Conservation (phyloP, 2,113 vertebrate species). For the Muscicapa adusta region DNA sequence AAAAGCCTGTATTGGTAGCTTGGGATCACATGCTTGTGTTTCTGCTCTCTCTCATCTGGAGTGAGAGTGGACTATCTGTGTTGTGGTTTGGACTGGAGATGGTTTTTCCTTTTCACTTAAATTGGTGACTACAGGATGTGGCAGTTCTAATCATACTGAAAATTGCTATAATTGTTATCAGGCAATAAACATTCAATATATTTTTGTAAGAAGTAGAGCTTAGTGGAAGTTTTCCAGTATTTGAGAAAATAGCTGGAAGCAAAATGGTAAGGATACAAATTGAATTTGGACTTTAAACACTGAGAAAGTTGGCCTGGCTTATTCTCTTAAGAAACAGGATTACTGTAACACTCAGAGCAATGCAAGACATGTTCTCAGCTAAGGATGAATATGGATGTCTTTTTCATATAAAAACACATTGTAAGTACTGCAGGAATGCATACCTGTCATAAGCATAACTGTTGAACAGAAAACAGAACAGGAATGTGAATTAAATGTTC, state of each 20-base stretch:
- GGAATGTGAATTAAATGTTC: constrained; percentile 40
- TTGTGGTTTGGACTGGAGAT: constrained; percentile 33
- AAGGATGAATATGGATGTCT: constrained; percentile 38
- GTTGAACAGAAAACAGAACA: constrained; percentile 65
- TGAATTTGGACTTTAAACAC: constrained; percentile 20
- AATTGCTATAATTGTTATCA: constrained; percentile 59
- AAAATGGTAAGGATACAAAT: constrained; percentile 31
- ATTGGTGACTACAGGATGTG: constrained; percentile 59
- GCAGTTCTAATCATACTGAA: constrained; percentile 45
- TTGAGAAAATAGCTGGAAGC: constrained; percentile 43
- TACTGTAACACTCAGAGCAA: neutral
- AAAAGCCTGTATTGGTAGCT: constrained; percentile 22
- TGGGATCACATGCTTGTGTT: constrained; percentile 23
- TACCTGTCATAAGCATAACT: constrained; percentile 42
- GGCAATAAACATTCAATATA: constrained; percentile 54
- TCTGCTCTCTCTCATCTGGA: constrained; percentile 32
- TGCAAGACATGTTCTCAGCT: neutral
- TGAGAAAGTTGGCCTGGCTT: constrained; percentile 20
- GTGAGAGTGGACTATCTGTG: constrained; percentile 18
- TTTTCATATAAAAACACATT: constrained; percentile 22
- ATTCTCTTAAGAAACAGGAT: constrained; percentile 35
- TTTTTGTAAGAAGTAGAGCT: constrained; percentile 16
- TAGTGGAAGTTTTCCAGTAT: constrained; percentile 36
- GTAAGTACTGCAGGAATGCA: constrained; percentile 29
- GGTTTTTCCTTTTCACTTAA: constrained; percentile 45